phyloP scores from a whole-genome alignment of 2,888 invertebrate species.

The Auanema sp. region DNA sequence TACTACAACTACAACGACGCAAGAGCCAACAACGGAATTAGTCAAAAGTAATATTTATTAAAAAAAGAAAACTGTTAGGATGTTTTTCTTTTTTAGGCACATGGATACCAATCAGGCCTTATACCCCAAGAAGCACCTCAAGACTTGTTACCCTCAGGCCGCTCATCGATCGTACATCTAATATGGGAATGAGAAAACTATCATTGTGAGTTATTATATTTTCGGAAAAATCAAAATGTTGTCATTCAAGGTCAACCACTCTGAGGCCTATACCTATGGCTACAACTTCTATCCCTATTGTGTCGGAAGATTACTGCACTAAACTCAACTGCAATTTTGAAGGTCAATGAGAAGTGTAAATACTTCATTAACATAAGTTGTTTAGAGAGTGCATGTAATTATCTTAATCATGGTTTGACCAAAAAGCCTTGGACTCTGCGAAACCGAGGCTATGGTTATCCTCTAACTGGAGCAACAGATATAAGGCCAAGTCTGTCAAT shows the following conservation, averaged over 20 bases:
- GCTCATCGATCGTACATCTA: too few relatives aligned
- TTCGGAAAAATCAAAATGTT: neutral
- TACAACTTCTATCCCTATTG: neutral
- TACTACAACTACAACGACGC: conserved; percentile 2
- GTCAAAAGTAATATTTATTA: neutral
- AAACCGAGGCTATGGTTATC: conserved; percentile 59
- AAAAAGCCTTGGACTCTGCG: conserved; percentile 63
- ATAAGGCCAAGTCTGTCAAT: conserved; percentile 45
- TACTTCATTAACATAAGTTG: conserved; percentile 6
- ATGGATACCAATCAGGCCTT: too few relatives aligned
- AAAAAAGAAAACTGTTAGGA: too few relatives aligned
- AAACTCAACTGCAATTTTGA: conserved; percentile 61
- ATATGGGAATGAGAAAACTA: too few relatives aligned
- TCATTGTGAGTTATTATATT: too few relatives aligned
- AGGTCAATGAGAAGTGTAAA: conserved; percentile 29
- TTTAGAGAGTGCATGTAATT: conserved; percentile 61
- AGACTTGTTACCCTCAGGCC: too few relatives aligned
- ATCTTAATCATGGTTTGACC: conserved; percentile 60
- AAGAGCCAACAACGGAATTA: conserved; percentile 1
- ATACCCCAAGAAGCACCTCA: too few relatives aligned
- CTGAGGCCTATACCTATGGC: neutral
- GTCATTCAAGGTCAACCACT: neutral
- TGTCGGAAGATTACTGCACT: conserved; percentile 52
- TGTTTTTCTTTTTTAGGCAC: too few relatives aligned
- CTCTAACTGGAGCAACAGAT: conserved; percentile 56